Evolutionary conservation across 2,888 invertebrate genomes (phyloP).

Genomic region (Ophioninae sp.): DNA sequence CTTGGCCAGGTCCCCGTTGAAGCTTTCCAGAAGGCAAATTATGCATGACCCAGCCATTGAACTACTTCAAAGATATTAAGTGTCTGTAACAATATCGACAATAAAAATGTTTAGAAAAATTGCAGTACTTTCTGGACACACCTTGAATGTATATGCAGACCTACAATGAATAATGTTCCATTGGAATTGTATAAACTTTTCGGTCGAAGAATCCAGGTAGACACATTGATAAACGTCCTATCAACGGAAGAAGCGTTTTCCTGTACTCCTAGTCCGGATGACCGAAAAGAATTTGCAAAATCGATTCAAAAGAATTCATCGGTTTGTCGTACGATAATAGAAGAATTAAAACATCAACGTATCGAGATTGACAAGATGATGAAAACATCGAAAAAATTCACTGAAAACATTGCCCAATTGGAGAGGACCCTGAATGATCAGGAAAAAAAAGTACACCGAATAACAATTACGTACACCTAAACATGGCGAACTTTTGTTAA

Average conservation of each 20-base stretch:
- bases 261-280: slow-evolving; percentile 40
- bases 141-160: not conserved
- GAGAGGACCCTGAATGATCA: slow-evolving; percentile 37
- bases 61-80: no score
- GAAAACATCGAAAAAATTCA: slow-evolving; percentile 41
- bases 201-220: slow-evolving; percentile 48
- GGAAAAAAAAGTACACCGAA: slow-evolving; percentile 31
- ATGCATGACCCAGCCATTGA: no score
- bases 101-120: no score
- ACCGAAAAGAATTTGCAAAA: slow-evolving; percentile 53
- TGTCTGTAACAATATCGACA: no score
- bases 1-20: no score
- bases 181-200: not conserved
- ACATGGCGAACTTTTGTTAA: not conserved
- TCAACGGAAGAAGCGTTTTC: slow-evolving; percentile 17
- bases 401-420: slow-evolving; percentile 45
- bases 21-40: no score
- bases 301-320: slow-evolving; percentile 55
- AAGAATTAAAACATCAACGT: slow-evolving; percentile 59
- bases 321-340: slow-evolving; percentile 52
- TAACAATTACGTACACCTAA: not conserved
- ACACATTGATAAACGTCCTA: slow-evolving; percentile 20
- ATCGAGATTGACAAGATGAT: slow-evolving; percentile 59
- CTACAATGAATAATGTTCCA: not conserved
- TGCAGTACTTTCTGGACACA: no score